Conservation (phyloP, 2,888 invertebrate species). For the Agapostemon virescens region DNA sequence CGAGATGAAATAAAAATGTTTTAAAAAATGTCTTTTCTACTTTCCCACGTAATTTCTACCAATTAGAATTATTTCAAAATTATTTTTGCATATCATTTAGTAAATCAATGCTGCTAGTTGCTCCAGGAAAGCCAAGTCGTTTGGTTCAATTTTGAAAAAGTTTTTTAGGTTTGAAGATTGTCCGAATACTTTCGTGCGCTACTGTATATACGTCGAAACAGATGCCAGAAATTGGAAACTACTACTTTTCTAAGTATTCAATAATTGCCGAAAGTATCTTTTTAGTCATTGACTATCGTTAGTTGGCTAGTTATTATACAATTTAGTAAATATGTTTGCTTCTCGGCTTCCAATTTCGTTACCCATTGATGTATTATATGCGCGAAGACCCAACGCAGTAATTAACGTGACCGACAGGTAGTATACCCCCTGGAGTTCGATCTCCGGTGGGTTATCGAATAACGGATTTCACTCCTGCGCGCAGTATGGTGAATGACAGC, state of each 20-base stretch:
- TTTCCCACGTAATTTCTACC: no score
- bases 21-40: no score
- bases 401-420: background rate
- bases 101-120: no score
- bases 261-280: background rate
- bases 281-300: background rate
- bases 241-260: background rate
- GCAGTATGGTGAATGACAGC: background rate
- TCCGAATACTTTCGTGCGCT: no score
- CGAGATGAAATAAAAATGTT: no score
- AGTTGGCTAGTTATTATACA: background rate
- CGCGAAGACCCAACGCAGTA: background rate
- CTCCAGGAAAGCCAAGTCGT: no score
- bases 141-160: no score
- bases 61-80: no score
- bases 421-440: background rate
- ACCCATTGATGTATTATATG: background rate
- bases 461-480: background rate
- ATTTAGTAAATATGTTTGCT: background rate
- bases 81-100: no score
- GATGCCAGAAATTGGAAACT: background rate
- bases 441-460: background rate
- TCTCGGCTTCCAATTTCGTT: background rate
- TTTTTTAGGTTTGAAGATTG: no score
- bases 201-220: no score